Evolutionary conservation across 2,888 invertebrate genomes (phyloP), one percentile per base, ranked within the genome.

Genomic region (Ephialtes manifestator): DNA sequence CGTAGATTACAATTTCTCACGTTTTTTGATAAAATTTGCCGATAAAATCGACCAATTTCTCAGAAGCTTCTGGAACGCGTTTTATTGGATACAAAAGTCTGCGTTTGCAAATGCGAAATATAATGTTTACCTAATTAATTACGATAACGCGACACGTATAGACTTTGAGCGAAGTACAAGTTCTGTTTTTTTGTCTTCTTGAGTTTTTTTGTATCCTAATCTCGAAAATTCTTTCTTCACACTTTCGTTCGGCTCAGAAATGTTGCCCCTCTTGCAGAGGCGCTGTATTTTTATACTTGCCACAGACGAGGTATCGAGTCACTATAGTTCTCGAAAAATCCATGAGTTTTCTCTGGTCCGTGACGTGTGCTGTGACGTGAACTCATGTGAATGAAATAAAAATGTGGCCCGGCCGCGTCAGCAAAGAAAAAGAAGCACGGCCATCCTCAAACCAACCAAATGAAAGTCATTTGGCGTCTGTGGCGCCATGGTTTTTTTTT

Each of bases 221-320:
- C 51, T n/a, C 18, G 18, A 51, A 51, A 8, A n/a, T 51, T 51
- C 51, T 18, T n/a, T n/a, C 4, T 18, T 18, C 51, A 18, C 51
- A n/a, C n/a, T 15, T 5, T 51, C 48, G 1, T 51, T 5, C 51
- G 4, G 1, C 18, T 51, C 5, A 8, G 51, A n/a, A 51, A 51
- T 18, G 18, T 18, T 8, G 18, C 20, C 5, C 7, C 51, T 10
- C 51, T 18, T n/a, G 48, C n/a, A 4, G 48, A n/a, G 48, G 8
- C 5, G 18, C n/a, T 51, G 18, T 51, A 51, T 51, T 51, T 65
- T 65, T 65, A 65, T 18, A 65, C 65, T n/a, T 4, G 65, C 8
- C 20, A 39, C 18, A 13, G 11, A n/a, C 7, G 11, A 13, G 39
- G 18, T n/a, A 18, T 18, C 43, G 43, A 72, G 68, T 48, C 48